These are phyloP conservation scores for Parazoanthus darwini DNA, from an alignment of 92 coral and sea anemone species.

Conservation along the genomic window DNA sequence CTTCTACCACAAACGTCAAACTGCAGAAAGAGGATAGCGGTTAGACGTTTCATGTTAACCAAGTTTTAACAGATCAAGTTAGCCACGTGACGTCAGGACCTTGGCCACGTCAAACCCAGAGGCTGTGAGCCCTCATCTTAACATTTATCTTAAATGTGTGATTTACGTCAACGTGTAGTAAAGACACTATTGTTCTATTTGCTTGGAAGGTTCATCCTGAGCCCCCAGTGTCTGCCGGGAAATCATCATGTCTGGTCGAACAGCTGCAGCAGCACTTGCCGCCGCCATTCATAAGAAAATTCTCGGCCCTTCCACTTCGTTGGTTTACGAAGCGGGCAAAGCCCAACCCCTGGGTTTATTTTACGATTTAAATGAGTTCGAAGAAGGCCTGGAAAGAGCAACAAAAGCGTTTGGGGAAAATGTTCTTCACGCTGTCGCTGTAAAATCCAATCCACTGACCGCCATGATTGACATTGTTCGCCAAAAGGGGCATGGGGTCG, in stretches of 20 bases:
- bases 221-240: background rate
- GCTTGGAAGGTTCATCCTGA: background rate
- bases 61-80: no score
- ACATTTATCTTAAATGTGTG: no score
- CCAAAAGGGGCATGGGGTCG: conserved; percentile 79
- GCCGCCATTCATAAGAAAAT: conserved; percentile 60
- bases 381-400: conserved; percentile 70
- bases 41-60: no score
- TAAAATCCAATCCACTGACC: conserved; percentile 85
- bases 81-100: no score
- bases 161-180: background rate
- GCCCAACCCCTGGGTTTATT: conserved; percentile 84
- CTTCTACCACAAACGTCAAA: no score
- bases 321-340: conserved; percentile 52
- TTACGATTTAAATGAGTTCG: conserved; percentile 89
- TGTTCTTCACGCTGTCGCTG: conserved; percentile 75
- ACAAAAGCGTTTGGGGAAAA: conserved; percentile 80
- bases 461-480: conserved; percentile 61
- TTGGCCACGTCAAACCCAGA: no score
- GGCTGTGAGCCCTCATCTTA: no score
- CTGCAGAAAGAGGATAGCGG: no score
- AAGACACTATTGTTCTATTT: background rate
- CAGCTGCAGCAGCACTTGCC: conserved; percentile 63
- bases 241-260: conserved; percentile 72
- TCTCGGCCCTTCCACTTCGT: conserved; percentile 67